These are phyloP conservation scores for Phaethon lepturus DNA, from an alignment of 2,113 vertebrate genomes.

Conservation along the genomic window DNA sequence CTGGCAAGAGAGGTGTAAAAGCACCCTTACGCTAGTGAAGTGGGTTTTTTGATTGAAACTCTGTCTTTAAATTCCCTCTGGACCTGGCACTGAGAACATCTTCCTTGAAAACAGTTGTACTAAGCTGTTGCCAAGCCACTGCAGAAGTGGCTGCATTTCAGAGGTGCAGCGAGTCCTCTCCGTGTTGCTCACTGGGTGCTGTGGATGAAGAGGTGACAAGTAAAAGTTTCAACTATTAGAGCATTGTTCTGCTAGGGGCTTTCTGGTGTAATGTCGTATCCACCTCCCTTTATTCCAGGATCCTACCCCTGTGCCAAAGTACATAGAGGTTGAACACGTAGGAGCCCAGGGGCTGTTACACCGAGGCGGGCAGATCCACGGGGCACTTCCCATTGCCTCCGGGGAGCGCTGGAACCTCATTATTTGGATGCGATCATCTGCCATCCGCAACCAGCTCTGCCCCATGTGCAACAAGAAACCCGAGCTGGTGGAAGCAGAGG, in stretches of 20 bases:
- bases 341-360: conserved; percentile 85
- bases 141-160: neutral
- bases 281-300: conserved; percentile 69
- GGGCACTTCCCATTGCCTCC: conserved; percentile 86
- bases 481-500: conserved; percentile 78
- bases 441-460: conserved; percentile 86
- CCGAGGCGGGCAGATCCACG: conserved; percentile 92
- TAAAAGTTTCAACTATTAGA: accelerated
- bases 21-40: neutral
- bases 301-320: conserved; percentile 73
- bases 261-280: neutral
- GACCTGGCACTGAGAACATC: neutral
- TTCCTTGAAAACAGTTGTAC: neutral
- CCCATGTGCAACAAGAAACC: conserved; percentile 91
- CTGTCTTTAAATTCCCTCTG: neutral
- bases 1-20: neutral
- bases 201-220: neutral
- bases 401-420: conserved; percentile 96
- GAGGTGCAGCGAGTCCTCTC: neutral
- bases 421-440: conserved; percentile 90
- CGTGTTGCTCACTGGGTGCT: neutral
- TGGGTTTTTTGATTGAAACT: neutral
- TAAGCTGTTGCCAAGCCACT: neutral
- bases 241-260: neutral
- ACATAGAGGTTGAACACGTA: conserved; percentile 85